A percentile compares a stretch with the other conserved stretches of the same genome.
Conservation (phyloP, 1,140 invertebrate species). For the Portunus trituberculatus region DNA sequence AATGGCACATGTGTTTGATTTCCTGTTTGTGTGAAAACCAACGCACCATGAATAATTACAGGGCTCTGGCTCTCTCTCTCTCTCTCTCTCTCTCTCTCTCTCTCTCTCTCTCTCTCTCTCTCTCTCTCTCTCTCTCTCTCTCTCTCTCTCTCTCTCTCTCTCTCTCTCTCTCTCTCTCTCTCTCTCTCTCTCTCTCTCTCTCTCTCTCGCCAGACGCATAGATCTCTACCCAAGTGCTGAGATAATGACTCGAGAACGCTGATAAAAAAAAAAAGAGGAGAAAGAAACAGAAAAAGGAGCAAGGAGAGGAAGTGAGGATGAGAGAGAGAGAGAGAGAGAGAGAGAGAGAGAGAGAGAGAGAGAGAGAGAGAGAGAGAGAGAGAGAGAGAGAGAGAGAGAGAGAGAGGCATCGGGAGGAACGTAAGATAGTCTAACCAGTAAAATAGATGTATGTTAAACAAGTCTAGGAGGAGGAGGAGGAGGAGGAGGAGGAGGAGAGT, state of each 20-base stretch:
- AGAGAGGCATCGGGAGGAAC: background rate
- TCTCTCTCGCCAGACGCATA: background rate
- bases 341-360: background rate
- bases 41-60: background rate
- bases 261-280: background rate
- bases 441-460: background rate
- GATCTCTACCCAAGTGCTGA: background rate
- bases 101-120: constrained; percentile 32
- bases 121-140: background rate
- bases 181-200: background rate
- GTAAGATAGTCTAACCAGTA: background rate
- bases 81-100: constrained; percentile 32
- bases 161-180: constrained; percentile 4
- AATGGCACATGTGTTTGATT: too few relatives aligned
- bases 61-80: background rate
- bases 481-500: background rate
- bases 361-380: background rate
- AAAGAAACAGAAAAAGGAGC: background rate
- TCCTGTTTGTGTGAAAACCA: background rate
- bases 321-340: background rate
- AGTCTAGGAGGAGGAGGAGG: background rate
- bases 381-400: too few relatives aligned
- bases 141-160: background rate
- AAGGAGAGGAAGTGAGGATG: background rate
- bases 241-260: background rate